Conservation (phyloP, 2,797 vertebrate species). For the Labroides dimidiatus region DNA sequence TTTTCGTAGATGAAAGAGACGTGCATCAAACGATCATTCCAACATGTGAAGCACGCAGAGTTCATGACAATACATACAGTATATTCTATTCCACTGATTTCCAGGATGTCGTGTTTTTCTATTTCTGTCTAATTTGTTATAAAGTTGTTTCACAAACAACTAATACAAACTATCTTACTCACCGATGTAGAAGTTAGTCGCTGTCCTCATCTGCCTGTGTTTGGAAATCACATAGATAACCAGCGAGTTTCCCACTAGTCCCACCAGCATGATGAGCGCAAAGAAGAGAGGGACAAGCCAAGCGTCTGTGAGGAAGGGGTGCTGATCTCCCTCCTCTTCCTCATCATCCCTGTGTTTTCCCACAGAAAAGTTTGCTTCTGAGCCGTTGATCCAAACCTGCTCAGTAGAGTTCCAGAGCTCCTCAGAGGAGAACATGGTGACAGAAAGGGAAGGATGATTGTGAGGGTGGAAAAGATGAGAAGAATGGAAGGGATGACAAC, state of each 20-base stretch:
- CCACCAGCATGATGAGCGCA: constrained; percentile 89
- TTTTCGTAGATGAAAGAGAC: constrained; percentile 25
- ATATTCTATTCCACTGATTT: background rate
- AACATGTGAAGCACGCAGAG: too few species aligned
- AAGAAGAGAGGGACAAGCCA: constrained; percentile 91
- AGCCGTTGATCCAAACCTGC: constrained; percentile 71
- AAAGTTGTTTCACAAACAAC: too few species aligned
- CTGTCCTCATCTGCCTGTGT: constrained; percentile 89
- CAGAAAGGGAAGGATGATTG: background rate
- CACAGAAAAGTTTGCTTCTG: constrained; percentile 74
- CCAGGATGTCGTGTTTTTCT: background rate
- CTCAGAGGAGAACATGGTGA: constrained; percentile 64
- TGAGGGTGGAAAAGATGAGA: constrained; percentile 1
- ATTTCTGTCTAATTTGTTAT: background rate
- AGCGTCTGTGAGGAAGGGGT: constrained; percentile 89
- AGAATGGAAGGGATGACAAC: constrained; percentile 8
- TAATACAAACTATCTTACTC: constrained; percentile 49
- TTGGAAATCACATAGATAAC: constrained; percentile 90
- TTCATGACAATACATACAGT: background rate
- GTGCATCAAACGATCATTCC: constrained; percentile 7
- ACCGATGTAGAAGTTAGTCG: constrained; percentile 93
- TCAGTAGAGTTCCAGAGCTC: constrained; percentile 78
- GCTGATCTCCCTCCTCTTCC: constrained; percentile 64
- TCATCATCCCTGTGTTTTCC: constrained; percentile 32
- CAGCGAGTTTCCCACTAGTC: constrained; percentile 88